These are phyloP conservation scores for Carapus acus DNA, from an alignment of 2,797 vertebrate species.

Conservation along the genomic window DNA sequence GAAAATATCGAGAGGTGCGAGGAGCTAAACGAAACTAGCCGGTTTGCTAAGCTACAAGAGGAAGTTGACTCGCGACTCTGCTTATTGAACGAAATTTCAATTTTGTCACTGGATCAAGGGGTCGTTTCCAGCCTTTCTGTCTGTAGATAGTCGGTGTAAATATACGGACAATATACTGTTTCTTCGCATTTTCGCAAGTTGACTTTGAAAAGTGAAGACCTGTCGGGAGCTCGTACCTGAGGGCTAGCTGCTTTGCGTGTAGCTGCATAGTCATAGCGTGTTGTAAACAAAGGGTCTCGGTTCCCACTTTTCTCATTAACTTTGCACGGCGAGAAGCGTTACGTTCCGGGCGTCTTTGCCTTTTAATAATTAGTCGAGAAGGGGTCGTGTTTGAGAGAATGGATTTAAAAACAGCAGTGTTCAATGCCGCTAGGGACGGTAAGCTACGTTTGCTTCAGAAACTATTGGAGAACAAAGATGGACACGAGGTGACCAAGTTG, in stretches of 20 bases:
- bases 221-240: slow-evolving; percentile 1
- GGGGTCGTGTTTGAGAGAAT: slow-evolving; percentile 55
- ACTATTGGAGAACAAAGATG: slow-evolving; percentile 91
- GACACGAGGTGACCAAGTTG: slow-evolving; percentile 83
- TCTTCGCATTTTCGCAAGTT: not conserved
- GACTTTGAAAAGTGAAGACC: not conserved
- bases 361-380: slow-evolving; percentile 1
- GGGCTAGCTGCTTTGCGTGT: slow-evolving; percentile 16
- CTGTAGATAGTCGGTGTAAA: slow-evolving; percentile 8
- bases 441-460: slow-evolving; percentile 95
- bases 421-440: slow-evolving; percentile 94
- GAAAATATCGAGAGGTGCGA: slow-evolving; percentile 21
- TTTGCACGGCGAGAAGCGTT: not conserved
- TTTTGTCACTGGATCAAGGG: slow-evolving; percentile 43
- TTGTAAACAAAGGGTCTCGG: slow-evolving; percentile 65
- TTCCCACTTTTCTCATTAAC: slow-evolving; percentile 15
- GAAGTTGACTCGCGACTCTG: slow-evolving; percentile 59
- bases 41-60: slow-evolving; percentile 45
- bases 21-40: slow-evolving; percentile 44
- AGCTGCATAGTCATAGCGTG: slow-evolving; percentile 37
- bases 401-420: slow-evolving; percentile 98
- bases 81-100: slow-evolving; percentile 31
- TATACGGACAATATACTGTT: not conserved
- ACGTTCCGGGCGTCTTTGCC: not conserved
- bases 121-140: slow-evolving; percentile 21